A percentile compares a stretch with the other conserved stretches of the same genome.
Conservation (phyloP, 2,888 invertebrate genomes). For the Netelia virgata region DNA sequence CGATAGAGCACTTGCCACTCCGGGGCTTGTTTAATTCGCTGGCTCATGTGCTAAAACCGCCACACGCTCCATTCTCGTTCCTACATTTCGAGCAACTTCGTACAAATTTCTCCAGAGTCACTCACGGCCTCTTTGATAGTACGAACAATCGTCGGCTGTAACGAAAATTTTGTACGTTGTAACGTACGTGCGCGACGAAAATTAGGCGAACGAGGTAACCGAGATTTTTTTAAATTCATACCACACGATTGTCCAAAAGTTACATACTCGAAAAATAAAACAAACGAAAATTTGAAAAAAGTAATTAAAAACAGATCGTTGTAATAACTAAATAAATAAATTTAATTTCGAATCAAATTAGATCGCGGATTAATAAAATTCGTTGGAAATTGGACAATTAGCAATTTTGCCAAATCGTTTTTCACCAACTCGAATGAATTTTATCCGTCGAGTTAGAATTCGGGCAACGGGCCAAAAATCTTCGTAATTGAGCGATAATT, state of each 20-base stretch:
- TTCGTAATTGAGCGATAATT: constrained; percentile 29
- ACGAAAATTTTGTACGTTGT: constrained; percentile 43
- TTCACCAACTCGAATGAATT: not conserved
- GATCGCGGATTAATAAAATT: not conserved
- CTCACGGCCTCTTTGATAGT: constrained; percentile 44
- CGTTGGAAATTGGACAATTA: not conserved
- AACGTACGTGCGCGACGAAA: not conserved
- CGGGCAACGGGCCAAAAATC: not conserved
- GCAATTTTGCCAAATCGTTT: not conserved
- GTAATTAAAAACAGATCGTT: too few species aligned
- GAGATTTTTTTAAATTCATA: constrained; percentile 28
- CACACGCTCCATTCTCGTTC: constrained; percentile 16
- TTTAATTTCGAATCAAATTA: too few species aligned
- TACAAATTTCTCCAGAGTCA: constrained; percentile 58
- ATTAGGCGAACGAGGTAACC: not conserved
- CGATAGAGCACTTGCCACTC: constrained; percentile 32
- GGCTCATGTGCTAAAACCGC: constrained; percentile 2
- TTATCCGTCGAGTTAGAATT: not conserved
- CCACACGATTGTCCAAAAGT: constrained; percentile 25
- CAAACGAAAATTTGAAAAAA: too few species aligned
- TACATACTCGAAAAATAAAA: not conserved
- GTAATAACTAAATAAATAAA: too few species aligned
- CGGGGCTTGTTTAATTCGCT: constrained; percentile 65
- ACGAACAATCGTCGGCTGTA: constrained; percentile 10
- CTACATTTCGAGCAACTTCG: constrained; percentile 24